Conservation (phyloP, 2,113 vertebrate species). For the Rissa tridactyla region DNA sequence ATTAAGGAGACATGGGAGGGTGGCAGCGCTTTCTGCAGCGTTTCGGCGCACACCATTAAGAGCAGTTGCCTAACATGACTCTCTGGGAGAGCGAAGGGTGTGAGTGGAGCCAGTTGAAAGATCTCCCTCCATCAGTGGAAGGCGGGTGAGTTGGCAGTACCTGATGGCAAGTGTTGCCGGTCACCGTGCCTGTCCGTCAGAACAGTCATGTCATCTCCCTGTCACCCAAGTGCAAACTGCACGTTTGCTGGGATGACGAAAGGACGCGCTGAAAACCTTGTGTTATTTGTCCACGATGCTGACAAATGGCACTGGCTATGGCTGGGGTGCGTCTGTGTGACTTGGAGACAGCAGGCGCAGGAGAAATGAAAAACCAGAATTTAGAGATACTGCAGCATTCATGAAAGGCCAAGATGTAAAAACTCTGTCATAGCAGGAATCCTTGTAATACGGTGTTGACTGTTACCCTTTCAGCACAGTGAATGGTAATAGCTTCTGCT, state of each 20-base stretch:
- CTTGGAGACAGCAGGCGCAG: not conserved
- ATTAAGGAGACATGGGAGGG: not conserved
- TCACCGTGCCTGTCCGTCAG: not conserved
- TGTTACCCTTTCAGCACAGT: not conserved
- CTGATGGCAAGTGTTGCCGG: not conserved
- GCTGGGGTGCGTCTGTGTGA: rapidly evolving
- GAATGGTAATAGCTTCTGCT: not conserved
- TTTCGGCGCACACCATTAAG: not conserved
- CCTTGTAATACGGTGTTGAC: not conserved
- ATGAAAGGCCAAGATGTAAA: not conserved
- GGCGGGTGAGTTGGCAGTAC: conserved; percentile 21
- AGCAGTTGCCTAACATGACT: not conserved
- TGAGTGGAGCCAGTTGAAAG: not conserved
- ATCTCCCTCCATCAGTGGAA: not conserved
- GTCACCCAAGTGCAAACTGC: not conserved
- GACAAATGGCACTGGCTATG: not conserved
- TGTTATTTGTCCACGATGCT: not conserved
- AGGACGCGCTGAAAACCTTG: rapidly evolving
- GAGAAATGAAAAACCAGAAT: not conserved
- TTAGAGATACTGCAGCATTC: not conserved
- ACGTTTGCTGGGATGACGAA: not conserved
- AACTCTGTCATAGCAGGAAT: not conserved
- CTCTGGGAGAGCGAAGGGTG: not conserved
- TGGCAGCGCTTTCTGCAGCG: not conserved
- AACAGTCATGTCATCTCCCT: not conserved